Conservation (phyloP, 2,797 vertebrate genomes). For the Eptatretus atami region DNA sequence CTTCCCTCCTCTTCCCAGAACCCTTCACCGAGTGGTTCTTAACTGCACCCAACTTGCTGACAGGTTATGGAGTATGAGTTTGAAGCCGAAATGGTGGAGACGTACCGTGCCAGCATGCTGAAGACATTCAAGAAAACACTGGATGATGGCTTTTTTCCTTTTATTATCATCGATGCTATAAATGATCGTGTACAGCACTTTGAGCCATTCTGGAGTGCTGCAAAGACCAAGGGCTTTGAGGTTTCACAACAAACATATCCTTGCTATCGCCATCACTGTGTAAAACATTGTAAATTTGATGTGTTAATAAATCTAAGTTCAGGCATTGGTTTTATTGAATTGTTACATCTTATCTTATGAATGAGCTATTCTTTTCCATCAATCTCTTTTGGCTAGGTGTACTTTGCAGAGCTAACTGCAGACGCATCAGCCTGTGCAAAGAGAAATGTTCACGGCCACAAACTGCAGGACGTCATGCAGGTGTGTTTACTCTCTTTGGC, state of each 20-base stretch:
- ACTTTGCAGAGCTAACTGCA: conserved; percentile 70
- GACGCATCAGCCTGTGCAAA: conserved; percentile 76
- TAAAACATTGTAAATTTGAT: neutral
- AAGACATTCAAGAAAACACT: conserved; percentile 95
- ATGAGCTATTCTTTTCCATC: no score
- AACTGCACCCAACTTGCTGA: no score
- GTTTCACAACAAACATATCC: conserved; percentile 15
- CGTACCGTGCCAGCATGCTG: conserved; percentile 78
- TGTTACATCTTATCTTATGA: neutral
- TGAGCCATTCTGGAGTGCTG: conserved; percentile 94
- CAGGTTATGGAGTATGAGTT: conserved; percentile 86
- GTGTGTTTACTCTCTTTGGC: conserved; percentile 14
- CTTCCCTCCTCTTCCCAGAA: no score
- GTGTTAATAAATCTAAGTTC: conserved; percentile 3
- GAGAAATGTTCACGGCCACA: conserved; percentile 67
- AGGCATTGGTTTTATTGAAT: conserved; percentile 9
- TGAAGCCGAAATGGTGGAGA: conserved; percentile 88
- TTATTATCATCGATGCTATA: conserved; percentile 85
- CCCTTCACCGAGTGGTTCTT: no score
- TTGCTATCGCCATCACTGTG: no score
- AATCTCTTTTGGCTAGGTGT: conserved; percentile 26
- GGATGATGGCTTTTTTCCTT: conserved; percentile 91
- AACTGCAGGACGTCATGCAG: conserved; percentile 64
- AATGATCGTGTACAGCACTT: conserved; percentile 80
- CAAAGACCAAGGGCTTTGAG: conserved; percentile 97